Evolutionary conservation across 64 coral and sea anemone genomes (phyloP).

Genomic region (Montipora cactus): DNA sequence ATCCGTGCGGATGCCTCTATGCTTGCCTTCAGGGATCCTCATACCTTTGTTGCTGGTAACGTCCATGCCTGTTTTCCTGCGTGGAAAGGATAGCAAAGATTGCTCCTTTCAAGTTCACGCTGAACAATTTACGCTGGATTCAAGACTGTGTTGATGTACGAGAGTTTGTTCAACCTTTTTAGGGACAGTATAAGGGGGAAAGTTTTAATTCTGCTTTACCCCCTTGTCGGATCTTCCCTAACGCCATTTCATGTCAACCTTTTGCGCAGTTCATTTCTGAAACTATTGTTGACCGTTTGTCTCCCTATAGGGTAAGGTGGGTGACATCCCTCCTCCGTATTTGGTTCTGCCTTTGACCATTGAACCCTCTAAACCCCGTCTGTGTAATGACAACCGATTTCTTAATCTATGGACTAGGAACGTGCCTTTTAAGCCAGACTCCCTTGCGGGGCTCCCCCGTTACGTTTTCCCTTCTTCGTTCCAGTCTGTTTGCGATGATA

Average conservation of each 20-base stretch:
- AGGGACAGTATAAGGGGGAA: slow-evolving; percentile 15
- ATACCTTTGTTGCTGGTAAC: slow-evolving; percentile 42
- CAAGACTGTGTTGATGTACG: background rate
- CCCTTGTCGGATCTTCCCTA: background rate
- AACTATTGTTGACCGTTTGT: background rate
- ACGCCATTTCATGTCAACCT: background rate
- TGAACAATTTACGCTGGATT: slow-evolving; percentile 13
- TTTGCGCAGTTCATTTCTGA: background rate
- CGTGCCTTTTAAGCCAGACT: too few species aligned
- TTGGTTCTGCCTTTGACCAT: too few species aligned
- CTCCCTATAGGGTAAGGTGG: background rate
- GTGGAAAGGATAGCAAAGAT: background rate
- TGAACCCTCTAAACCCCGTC: slow-evolving; percentile 17
- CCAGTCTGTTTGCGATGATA: too few species aligned
- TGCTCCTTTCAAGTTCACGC: background rate
- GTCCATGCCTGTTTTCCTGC: background rate
- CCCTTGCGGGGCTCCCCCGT: too few species aligned
- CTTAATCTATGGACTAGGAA: too few species aligned
- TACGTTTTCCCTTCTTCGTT: too few species aligned
- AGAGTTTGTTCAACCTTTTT: slow-evolving; percentile 31
- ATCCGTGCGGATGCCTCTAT: background rate
- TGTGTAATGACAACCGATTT: background rate
- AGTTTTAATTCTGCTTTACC: too few species aligned
- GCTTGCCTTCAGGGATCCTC: slow-evolving; percentile 8
- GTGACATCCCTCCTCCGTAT: too few species aligned